A percentile compares a stretch with the other conserved stretches of the same genome.
phyloP scores from a whole-genome alignment of 2,888 invertebrate genomes.

The Aphelenchoides bicaudatus region DNA sequence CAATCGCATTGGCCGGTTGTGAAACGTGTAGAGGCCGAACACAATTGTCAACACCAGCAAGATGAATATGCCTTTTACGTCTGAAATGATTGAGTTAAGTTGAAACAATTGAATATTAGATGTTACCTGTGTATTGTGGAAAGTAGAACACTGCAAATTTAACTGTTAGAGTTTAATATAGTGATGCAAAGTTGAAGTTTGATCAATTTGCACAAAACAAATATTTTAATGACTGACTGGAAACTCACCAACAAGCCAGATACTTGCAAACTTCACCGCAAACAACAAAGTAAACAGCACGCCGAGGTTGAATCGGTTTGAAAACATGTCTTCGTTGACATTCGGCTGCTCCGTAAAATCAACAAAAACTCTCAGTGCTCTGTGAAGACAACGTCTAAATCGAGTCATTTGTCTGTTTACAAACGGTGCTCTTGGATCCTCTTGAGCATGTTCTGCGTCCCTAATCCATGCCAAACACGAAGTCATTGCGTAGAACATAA shows the following conservation, averaged over 20 bases:
- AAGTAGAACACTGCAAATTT: conserved; percentile 37
- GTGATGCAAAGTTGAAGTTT: no score
- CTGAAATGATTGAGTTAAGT: no score
- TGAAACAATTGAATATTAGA: conserved; percentile 33
- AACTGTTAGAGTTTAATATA: no score
- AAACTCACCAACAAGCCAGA: conserved; percentile 7
- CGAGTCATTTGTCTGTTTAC: conserved; percentile 16
- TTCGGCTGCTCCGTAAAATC: conserved; percentile 16
- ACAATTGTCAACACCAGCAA: conserved; percentile 30
- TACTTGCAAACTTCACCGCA: conserved; percentile 5
- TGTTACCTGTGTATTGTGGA: conserved; percentile 36
- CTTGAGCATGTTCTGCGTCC: conserved; percentile 9
- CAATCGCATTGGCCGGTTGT: conserved; percentile 30
- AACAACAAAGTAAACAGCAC: conserved; percentile 22
- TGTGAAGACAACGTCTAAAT: conserved; percentile 17
- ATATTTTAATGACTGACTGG: conserved; percentile 4
- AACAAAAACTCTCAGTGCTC: conserved; percentile 22
- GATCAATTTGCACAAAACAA: conserved; percentile 16
- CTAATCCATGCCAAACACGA: conserved; percentile 22
- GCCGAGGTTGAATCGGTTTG: conserved; percentile 27
- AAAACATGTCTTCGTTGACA: conserved; percentile 22
- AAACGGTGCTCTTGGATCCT: conserved; percentile 10
- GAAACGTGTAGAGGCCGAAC: conserved; percentile 31
- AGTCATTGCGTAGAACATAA: conserved; percentile 20
- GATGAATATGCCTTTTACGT: conserved; percentile 29